These are phyloP conservation scores for Myrmecobius fasciatus DNA, from an alignment of 2,113 vertebrate genomes.

Conservation along the genomic window DNA sequence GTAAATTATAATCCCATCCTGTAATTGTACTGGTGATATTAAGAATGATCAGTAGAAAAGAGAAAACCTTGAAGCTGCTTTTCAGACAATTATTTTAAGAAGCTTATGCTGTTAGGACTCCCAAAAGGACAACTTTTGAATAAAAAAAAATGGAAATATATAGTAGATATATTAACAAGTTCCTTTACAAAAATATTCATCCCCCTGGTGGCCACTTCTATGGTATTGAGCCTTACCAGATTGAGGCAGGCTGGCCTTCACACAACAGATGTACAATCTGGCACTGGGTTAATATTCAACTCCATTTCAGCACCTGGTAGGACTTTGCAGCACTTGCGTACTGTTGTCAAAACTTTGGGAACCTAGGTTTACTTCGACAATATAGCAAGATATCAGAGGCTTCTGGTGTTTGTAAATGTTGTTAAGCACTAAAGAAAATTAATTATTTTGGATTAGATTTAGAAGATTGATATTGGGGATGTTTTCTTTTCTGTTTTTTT, in stretches of 20 bases:
- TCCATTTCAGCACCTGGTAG: background rate
- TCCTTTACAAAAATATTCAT: background rate
- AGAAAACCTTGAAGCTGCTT: slow-evolving; percentile 44
- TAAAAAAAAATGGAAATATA: slow-evolving; percentile 52
- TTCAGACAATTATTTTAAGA: slow-evolving; percentile 55
- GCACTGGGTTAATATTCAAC: background rate
- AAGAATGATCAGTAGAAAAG: slow-evolving; percentile 48
- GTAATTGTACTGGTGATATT: slow-evolving; percentile 49
- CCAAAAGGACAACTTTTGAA: slow-evolving; percentile 36
- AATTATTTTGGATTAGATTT: too few species aligned
- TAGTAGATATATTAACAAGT: background rate
- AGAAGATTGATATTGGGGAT: background rate
- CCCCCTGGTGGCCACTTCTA: background rate
- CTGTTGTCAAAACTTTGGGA: background rate
- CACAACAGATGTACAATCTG: background rate
- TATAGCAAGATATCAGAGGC: background rate
- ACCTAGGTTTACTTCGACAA: background rate
- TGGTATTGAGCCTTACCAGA: background rate
- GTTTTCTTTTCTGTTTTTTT: background rate
- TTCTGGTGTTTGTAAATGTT: background rate
- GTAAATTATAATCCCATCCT: background rate
- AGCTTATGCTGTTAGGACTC: slow-evolving; percentile 46
- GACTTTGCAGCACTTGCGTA: background rate
- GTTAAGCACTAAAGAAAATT: background rate
- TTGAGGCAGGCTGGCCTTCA: background rate